These are phyloP conservation scores for Drosophila pectinifera DNA, from an alignment of 1,140 invertebrate genomes.

Conservation along the genomic window DNA sequence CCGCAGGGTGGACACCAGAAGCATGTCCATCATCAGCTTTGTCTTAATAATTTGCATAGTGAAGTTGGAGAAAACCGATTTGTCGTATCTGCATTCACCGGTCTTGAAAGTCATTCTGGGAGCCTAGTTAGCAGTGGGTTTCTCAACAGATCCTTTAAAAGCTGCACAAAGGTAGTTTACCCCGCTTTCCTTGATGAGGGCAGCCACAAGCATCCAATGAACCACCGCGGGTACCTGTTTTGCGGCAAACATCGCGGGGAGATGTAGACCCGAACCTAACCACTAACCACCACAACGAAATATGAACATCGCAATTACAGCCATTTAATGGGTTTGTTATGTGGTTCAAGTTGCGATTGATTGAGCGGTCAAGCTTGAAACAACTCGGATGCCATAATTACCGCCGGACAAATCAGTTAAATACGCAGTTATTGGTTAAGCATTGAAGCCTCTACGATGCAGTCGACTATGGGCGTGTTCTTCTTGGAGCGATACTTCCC, in stretches of 20 bases:
- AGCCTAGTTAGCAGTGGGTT: slow-evolving; percentile 15
- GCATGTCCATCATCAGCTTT: slow-evolving; percentile 55
- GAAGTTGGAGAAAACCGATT: slow-evolving; percentile 61
- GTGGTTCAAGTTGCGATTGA: slow-evolving; percentile 6
- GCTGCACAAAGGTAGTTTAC: slow-evolving; percentile 3
- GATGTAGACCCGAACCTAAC: slow-evolving; percentile 14
- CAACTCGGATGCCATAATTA: slow-evolving; percentile 2
- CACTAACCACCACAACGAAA: slow-evolving; percentile 2
- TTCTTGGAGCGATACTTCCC: slow-evolving; percentile 42
- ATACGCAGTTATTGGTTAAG: slow-evolving; percentile 23
- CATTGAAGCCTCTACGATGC: slow-evolving; percentile 35
- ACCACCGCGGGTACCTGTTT: background rate
- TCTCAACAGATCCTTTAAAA: background rate
- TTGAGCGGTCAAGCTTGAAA: slow-evolving; percentile 8
- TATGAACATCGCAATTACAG: background rate
- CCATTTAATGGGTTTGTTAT: slow-evolving; percentile 34
- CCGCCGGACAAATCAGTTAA: background rate
- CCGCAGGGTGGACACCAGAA: slow-evolving; percentile 27
- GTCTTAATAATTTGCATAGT: slow-evolving; percentile 43
- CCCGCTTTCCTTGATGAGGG: background rate
- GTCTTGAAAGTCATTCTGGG: slow-evolving; percentile 55
- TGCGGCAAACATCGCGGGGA: slow-evolving; percentile 10
- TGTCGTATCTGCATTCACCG: slow-evolving; percentile 51
- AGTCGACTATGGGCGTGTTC: slow-evolving; percentile 24
- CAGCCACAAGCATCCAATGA: slow-evolving; percentile 2